A percentile compares a stretch with the other conserved stretches of the same genome.
Conservation (phyloP, 2,888 invertebrate genomes). For the Agriopis aurantiaria region DNA sequence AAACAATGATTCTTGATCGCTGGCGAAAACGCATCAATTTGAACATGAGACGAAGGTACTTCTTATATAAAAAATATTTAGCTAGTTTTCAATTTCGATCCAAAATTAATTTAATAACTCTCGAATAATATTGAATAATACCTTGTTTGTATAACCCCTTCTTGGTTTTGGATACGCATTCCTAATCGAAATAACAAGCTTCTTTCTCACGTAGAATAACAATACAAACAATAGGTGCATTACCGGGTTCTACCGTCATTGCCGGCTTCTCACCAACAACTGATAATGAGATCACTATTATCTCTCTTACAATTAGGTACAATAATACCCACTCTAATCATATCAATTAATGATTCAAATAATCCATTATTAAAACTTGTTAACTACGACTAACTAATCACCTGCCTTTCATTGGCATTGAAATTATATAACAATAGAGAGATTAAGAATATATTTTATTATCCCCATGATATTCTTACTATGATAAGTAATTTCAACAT, state of each 20-base stretch:
- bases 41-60: no score
- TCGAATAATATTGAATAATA: no score
- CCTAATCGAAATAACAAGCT: conserved; percentile 8
- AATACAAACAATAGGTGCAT: neutral
- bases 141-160: neutral
- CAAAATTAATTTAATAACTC: no score
- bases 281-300: conserved; percentile 17
- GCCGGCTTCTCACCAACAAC: neutral
- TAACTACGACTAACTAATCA: conserved; percentile 29
- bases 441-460: neutral
- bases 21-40: no score
- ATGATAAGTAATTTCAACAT: neutral
- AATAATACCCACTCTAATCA: conserved; percentile 7
- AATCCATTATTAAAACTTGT: conserved; percentile 15
- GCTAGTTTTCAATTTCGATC: no score
- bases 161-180: neutral
- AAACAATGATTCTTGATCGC: no score
- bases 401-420: neutral
- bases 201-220: conserved; percentile 17
- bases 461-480: neutral
- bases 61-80: no score
- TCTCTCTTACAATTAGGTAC: neutral
- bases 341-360: conserved; percentile 5
- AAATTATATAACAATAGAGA: conserved; percentile 4
- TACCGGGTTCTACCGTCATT: neutral